A percentile compares a stretch with the other conserved stretches of the same genome.
Evolutionary conservation across 2,797 vertebrate species (phyloP).

Genomic region (Sorex maritimensis): DNA sequence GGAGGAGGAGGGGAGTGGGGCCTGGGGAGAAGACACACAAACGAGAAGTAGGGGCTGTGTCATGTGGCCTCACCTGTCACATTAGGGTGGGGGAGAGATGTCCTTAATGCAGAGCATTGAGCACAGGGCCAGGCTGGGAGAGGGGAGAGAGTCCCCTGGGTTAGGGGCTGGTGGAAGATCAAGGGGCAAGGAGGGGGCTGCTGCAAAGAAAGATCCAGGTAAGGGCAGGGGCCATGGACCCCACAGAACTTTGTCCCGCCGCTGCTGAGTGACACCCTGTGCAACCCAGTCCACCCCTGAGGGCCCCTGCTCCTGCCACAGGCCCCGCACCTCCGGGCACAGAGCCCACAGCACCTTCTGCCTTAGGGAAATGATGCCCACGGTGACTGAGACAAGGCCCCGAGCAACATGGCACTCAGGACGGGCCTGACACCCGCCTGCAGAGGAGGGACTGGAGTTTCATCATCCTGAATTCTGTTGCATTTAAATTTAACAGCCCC

Average conservation of each 20-base stretch:
- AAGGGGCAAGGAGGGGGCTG: not conserved
- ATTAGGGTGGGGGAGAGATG: not conserved
- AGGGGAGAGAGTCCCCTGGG: not conserved
- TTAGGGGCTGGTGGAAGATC: not conserved
- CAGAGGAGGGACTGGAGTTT: not conserved
- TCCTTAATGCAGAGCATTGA: not conserved
- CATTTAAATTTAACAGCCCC: slow-evolving; percentile 44
- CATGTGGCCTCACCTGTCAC: not conserved
- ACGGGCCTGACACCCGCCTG: slow-evolving; percentile 14
- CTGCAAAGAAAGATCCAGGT: not conserved
- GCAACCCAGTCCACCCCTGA: not conserved
- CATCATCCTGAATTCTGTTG: slow-evolving; percentile 26
- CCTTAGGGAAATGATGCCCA: not conserved
- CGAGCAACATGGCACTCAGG: not conserved
- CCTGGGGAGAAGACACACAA: not conserved
- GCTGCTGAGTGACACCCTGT: not conserved
- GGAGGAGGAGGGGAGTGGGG: not conserved
- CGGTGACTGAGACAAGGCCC: not conserved
- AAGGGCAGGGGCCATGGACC: not conserved
- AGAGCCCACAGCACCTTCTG: not conserved
- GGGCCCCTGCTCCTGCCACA: not conserved
- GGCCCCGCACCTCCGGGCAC: not conserved
- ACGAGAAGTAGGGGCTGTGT: not conserved
- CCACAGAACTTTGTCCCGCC: too few species aligned
- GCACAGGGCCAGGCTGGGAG: not conserved